Conservation (phyloP, 2,113 vertebrate species). For the Tachysurus vachellii region DNA sequence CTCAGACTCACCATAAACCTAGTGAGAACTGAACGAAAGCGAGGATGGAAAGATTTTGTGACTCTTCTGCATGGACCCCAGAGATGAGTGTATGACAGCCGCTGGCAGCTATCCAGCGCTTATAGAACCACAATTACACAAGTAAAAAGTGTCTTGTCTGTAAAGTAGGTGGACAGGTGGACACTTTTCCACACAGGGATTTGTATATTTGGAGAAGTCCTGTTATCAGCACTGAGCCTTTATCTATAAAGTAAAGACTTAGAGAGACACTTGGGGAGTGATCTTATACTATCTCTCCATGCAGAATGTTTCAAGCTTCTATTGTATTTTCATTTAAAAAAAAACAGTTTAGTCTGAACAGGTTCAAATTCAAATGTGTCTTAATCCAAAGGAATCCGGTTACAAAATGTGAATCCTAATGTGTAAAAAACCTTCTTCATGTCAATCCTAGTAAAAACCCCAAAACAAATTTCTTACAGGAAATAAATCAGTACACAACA, state of each 20-base stretch:
- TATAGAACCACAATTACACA: neutral
- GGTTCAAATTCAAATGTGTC: neutral
- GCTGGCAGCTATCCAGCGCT: neutral
- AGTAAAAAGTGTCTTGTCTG: neutral
- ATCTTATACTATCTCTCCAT: neutral
- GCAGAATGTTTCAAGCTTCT: neutral
- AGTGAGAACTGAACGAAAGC: neutral
- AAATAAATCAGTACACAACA: neutral
- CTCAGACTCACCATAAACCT: neutral
- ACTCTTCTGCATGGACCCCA: neutral
- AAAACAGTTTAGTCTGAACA: neutral
- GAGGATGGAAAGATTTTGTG: neutral
- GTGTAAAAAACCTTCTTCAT: neutral
- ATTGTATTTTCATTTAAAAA: neutral
- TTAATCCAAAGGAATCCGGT: neutral
- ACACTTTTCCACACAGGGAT: neutral
- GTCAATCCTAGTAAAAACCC: neutral
- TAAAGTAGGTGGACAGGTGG: neutral
- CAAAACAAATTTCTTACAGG: too few species aligned
- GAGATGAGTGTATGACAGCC: neutral
- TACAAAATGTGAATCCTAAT: neutral
- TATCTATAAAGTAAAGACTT: neutral
- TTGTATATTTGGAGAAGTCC: neutral
- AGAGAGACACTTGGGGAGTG: neutral
- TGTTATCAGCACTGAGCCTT: neutral